Evolutionary conservation across 2,113 vertebrate species (phyloP), one percentile per base, ranked within the genome.

Genomic region (Talpa occidentalis): DNA sequence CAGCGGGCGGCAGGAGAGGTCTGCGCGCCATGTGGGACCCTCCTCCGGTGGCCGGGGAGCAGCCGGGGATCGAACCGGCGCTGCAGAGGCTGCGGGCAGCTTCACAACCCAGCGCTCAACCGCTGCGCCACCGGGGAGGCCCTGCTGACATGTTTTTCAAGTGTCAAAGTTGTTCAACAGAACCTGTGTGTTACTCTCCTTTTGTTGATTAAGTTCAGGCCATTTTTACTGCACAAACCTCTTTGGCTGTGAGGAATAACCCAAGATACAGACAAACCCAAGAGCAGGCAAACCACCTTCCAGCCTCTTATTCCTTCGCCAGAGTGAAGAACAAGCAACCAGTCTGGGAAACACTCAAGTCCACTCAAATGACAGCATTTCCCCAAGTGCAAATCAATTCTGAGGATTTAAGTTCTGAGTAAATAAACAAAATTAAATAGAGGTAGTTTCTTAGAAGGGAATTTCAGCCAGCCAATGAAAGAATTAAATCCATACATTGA

Each of bases 381-480:
- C 37, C 47, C 10, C 32, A 78, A 83, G 16, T 70, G 47, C 60
- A 83, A 88, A 52, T 32, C 62, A 70, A 74, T 28, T 56, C 47
- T 66, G 37, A 80, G 66, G n/a, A 81, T n/a, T 37, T 74, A 67
- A 28, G 14, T 59, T 77, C 52, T 77, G 22, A 88, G 44, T 35
- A 81, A 90, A 83, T n/a, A 84, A 83, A 32, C 8, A 91, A 21
- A 88, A 76, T 60, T n/a, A 49, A 59, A 80, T 35, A 95, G 21
- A 87, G 22, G 49, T 28, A 28, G 26, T n/a, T 84, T 79, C 64
- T 84, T 89, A 5, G 35, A 78, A 88, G 72, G 66, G 30, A 67
- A 82, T 67, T 76, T 24, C 67, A 88, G n/a, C 16, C 32, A 12
- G 40, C 11, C 16, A 64, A 60, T 37, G 30, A 90, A 52, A 59